These are phyloP conservation scores for Anoplolepis gracilipes DNA, from an alignment of 1,140 invertebrate genomes.

Conservation along the genomic window DNA sequence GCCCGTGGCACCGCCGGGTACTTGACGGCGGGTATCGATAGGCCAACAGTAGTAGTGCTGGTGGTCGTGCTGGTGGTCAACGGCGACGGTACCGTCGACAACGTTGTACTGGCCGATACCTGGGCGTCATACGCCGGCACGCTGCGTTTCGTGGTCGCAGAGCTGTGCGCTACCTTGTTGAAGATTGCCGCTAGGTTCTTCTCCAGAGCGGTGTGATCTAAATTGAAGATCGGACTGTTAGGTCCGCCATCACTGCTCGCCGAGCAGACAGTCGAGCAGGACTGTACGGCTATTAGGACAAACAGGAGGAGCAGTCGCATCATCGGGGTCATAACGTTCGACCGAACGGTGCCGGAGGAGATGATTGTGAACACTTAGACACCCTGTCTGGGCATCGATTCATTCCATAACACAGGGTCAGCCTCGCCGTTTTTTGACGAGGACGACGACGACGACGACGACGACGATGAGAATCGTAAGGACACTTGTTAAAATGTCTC, in stretches of 20 bases:
- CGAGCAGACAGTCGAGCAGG: slow-evolving; percentile 31
- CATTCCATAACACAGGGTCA: slow-evolving; percentile 72
- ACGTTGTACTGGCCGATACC: slow-evolving; percentile 84
- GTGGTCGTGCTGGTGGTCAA: slow-evolving; percentile 86
- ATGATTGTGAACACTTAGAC: slow-evolving; percentile 50
- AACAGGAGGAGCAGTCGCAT: slow-evolving; percentile 44
- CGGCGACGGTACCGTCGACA: slow-evolving; percentile 88
- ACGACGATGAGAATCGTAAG: slow-evolving; percentile 50
- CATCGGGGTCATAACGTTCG: slow-evolving; percentile 68
- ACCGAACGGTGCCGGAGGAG: slow-evolving; percentile 3
- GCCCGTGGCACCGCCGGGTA: slow-evolving; percentile 77
- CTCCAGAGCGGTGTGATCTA: slow-evolving; percentile 86
- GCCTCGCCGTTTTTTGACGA: neutral
- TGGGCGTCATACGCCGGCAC: slow-evolving; percentile 88
- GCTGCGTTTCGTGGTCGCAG: slow-evolving; percentile 88
- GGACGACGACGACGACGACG: neutral
- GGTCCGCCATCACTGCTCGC: slow-evolving; percentile 79
- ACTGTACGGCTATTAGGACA: slow-evolving; percentile 38
- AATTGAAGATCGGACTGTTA: slow-evolving; percentile 82
- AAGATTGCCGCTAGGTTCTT: slow-evolving; percentile 89
- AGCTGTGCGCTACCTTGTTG: slow-evolving; percentile 89
- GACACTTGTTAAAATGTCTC: slow-evolving; percentile 60
- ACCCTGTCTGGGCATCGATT: slow-evolving; percentile 61
- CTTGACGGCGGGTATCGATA: slow-evolving; percentile 73
- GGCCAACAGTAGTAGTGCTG: slow-evolving; percentile 71